phyloP scores from a whole-genome alignment of 2,797 vertebrate species.

The Cetoscarus ocellatus region DNA sequence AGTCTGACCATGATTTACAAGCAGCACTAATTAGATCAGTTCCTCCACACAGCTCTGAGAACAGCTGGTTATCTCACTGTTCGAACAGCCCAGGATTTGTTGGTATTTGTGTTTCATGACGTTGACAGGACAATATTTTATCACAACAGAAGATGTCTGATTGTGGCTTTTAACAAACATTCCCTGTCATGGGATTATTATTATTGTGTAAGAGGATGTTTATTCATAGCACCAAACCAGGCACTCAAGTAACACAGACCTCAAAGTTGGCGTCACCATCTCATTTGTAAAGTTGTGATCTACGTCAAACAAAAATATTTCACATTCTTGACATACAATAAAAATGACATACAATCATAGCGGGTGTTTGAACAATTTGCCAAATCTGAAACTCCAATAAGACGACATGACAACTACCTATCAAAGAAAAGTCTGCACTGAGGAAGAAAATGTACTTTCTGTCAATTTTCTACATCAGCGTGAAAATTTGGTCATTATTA shows the following conservation, averaged over 20 bases:
- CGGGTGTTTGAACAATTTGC: too few relatives aligned
- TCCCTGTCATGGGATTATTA: background rate
- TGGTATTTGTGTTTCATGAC: background rate
- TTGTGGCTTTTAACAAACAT: background rate
- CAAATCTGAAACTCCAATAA: too few relatives aligned
- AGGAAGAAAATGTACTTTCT: too few relatives aligned
- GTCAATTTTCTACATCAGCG: too few relatives aligned
- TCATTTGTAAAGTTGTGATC: background rate
- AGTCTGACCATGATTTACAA: slow-evolving; percentile 5
- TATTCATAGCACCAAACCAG: background rate
- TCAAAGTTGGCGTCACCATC: background rate
- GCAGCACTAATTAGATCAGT: slow-evolving; percentile 4
- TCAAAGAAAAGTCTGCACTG: too few relatives aligned
- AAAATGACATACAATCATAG: background rate
- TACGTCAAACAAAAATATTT: background rate
- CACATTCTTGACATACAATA: background rate
- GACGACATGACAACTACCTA: too few relatives aligned
- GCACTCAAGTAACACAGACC: background rate
- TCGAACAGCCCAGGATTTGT: background rate
- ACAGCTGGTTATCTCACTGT: background rate
- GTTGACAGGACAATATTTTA: background rate
- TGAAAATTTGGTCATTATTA: too few relatives aligned
- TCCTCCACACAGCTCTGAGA: slow-evolving; percentile 1
- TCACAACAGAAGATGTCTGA: background rate
- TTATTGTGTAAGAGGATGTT: background rate